phyloP scores from a whole-genome alignment of 2,888 invertebrate genomes.

The Hemaris fuciformis region DNA sequence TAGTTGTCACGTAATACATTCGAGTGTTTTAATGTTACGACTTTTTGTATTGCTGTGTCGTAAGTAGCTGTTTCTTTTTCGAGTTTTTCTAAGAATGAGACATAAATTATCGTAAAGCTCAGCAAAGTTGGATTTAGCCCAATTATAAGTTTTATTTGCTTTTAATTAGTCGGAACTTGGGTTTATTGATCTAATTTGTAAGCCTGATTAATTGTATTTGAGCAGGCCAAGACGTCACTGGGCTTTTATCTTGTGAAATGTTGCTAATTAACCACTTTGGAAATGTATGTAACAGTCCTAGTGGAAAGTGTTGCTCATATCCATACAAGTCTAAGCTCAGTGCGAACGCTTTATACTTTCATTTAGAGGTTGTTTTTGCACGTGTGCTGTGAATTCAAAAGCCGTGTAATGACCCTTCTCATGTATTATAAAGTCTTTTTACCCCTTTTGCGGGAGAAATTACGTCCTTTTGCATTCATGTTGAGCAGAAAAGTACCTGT shows the following conservation, averaged over 20 bases:
- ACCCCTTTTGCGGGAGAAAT: slow-evolving; percentile 61
- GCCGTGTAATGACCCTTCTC: slow-evolving; percentile 68
- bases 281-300: slow-evolving; percentile 10
- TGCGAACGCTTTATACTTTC: slow-evolving; percentile 33
- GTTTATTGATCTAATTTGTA: background rate
- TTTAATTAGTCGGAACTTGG: background rate
- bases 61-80: background rate
- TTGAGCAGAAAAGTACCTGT: slow-evolving; percentile 65
- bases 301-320: slow-evolving; percentile 12
- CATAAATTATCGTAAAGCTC: background rate
- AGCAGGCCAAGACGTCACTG: background rate
- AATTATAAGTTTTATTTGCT: slow-evolving; percentile 7
- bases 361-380: slow-evolving; percentile 61
- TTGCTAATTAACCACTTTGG: slow-evolving; percentile 12
- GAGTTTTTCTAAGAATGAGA: slow-evolving; percentile 4
- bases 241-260: background rate
- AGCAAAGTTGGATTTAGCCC: background rate
- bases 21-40: slow-evolving; percentile 9
- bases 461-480: slow-evolving; percentile 62
- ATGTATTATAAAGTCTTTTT: slow-evolving; percentile 70
- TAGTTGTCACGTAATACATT: slow-evolving; percentile 6
- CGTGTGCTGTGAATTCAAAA: slow-evolving; percentile 68
- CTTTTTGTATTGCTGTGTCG: slow-evolving; percentile 5
- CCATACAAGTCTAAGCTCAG: slow-evolving; percentile 13
- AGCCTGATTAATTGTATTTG: background rate